These are phyloP conservation scores for Colletes collaris DNA, from an alignment of 2,888 invertebrate genomes.

Conservation along the genomic window DNA sequence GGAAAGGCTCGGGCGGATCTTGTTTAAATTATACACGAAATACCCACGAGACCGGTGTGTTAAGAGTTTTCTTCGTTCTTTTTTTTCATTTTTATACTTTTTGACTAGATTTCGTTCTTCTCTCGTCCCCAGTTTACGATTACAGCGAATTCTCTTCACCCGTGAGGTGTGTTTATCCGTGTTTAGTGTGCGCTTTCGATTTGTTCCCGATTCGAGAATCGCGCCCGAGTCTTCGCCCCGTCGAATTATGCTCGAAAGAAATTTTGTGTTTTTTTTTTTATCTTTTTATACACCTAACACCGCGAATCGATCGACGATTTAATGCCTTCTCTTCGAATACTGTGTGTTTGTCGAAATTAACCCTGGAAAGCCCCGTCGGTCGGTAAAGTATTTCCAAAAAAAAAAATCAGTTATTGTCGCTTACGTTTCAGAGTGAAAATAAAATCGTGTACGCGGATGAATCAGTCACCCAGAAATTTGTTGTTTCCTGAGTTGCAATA, in stretches of 20 bases:
- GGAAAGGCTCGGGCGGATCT: constrained; percentile 51
- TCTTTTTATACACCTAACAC: too few relatives aligned
- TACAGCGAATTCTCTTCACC: constrained; percentile 25
- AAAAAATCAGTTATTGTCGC: too few relatives aligned
- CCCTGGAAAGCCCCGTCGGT: too few relatives aligned
- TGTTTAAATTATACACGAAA: constrained; percentile 36
- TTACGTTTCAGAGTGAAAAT: too few relatives aligned
- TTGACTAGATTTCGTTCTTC: constrained; percentile 62
- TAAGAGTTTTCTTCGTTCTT: background rate
- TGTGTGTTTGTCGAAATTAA: background rate
- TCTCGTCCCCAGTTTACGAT: background rate
- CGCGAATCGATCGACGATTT: constrained; percentile 9
- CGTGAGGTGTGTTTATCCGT: constrained; percentile 44
- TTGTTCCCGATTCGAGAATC: constrained; percentile 54
- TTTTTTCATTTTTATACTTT: constrained; percentile 5
- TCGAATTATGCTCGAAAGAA: background rate
- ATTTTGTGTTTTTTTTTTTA: background rate
- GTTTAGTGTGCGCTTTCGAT: constrained; percentile 60
- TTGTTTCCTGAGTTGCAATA: too few relatives aligned
- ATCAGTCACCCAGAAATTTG: too few relatives aligned
- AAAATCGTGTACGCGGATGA: too few relatives aligned
- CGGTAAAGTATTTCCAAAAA: too few relatives aligned
- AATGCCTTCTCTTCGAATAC: constrained; percentile 29
- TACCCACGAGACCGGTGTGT: constrained; percentile 34
- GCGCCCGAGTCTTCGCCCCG: constrained; percentile 39